Evolutionary conservation across 1,140 invertebrate genomes (phyloP), one percentile per base, ranked within the genome.

Genomic region (Zaprionus ghesquierei): DNA sequence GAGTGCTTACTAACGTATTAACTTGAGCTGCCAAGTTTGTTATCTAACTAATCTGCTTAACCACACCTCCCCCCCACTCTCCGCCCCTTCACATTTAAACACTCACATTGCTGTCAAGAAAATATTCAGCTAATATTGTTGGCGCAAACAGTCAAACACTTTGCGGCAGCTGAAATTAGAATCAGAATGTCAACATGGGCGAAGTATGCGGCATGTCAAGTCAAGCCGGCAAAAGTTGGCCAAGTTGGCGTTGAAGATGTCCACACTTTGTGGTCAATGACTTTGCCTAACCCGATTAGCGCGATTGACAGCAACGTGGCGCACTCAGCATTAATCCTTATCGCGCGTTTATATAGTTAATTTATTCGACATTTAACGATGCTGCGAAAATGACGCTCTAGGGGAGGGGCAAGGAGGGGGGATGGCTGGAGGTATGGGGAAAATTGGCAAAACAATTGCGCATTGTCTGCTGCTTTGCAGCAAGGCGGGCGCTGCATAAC

Each of bases 391-490:
- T 20, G 55, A 56, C 56, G 60, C 38, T 35, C n/a, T 41, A n/a
- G 35, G 35, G 15, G 35, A n/a, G 35, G 13, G 13, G 5, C 0
- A 8, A 4, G 33, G 33, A 13, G 13, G 13, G 0, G 13, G 35
- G n/a, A n/a, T 2, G 35, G 0, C 3, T 29, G 35, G 2, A n/a
- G 35, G 5, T 41, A 8, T 41, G 35, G 35, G 35, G 35, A 60
- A 69, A 66, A 68, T 49, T 64, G 58, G 61, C 22, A 41, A 64
- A 55, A 69, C 74, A 77, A 69, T 73, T 77, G 75, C 69, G 55
- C 75, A 77, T 77, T 77, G 70, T 77, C 59, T 77, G 49, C 35
- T 46, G 49, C 35, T 46, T 18, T 20, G 20, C 35, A 15, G 33
- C 41, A 35, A 44, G 25, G 25, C 29, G 23, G 25, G 61, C 38